Evolutionary conservation across 1,140 invertebrate species (phyloP), one percentile per base, ranked within the genome.

Genomic region (Xylocopa sonorina): DNA sequence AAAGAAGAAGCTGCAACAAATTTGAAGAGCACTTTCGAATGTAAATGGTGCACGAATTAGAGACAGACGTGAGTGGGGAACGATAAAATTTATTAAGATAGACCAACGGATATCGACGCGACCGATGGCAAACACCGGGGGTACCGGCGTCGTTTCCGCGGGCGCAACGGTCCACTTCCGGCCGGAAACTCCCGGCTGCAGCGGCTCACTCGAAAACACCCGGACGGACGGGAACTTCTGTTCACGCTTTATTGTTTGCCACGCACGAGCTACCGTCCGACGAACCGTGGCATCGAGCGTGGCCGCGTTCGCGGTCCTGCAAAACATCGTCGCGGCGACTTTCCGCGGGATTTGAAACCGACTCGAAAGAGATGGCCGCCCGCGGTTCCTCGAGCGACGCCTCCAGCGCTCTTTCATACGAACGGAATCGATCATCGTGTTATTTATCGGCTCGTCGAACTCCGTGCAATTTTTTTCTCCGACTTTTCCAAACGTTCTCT

Each of bases 221-320:
- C 53, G 24, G 43, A n/a, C n/a, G n/a, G n/a, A n/a, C 67, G 62
- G 77, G 79, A 86, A 87, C 87, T 87, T 88, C 80, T 86, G 84
- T 71, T 81, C 67, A 21, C 80, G 63, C 53, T 85, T 85, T 81
- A 85, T 81, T 78, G 69, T 78, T n/a, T 60, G 67, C 34, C 51
- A 66, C 68, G 82, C 72, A 85, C 58, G 78, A 60, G 32, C 57
- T 60, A 68, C 21, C 38, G 48, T 51, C 14, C 72, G 80, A 68
- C 83, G 77, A 74, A 57, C 55, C 68, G 53, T 81, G 58, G 38
- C 5, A 58, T 58, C 55, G 55, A n/a, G 24, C 41, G 29, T 41
- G 16, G 53, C 38, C 32, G 38, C 24, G 16, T 12, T 57, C 29
- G n/a, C 12, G 0, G 10, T 6, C 24, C 34, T 3, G 34, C 34